Evolutionary conservation across 2,113 vertebrate genomes (phyloP), one percentile per base, ranked within the genome.

Genomic region (Ictidomys tridecemlineatus): DNA sequence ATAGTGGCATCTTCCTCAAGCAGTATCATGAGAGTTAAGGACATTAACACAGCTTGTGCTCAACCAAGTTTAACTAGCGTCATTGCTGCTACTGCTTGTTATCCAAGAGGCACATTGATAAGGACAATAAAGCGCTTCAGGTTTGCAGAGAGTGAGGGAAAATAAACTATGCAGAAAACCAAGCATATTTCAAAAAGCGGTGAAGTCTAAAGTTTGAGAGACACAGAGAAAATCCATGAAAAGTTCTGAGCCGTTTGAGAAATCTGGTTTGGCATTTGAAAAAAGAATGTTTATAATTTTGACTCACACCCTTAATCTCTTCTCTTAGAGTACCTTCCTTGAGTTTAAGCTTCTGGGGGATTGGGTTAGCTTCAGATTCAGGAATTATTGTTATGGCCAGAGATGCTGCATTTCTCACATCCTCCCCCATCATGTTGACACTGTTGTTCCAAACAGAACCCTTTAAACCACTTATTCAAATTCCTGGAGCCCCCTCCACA

Each of bases 201-300:
- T n/a, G 11, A 78, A 70, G 37, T 95, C 2, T 70, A 22, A 11
- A 86, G 4, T 51, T 93, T 83, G 16, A 73, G 16, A 39, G 20
- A 95, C 79, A 91, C 4, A 13, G 56, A 56, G 24, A 26, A 53
- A 88, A 34, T 10, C 39, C 11, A 2, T 91, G 28, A 32, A 88
- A 90, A 96, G 0, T 4, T 70, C 5, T 93, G 63, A 93, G 73
- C 22, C 51, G 39, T 61, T n/a, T 93, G 82, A 87, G 37, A 86
- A 90, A 78, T 83, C 24, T 86, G 37, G 2, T 32, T 63, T 45
- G 20, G 34, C 39, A 65, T 22, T 82, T 82, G 72, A 73, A 42
- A 72, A 72, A n/a, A 48, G 34, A 28, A 80, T 82, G 42, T 63
- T 76, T 86, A 90, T 42, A 48, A 26, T n/a, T 78, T 69, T n/a